Percentiles rank a stretch among this genome's conserved stretches.
Conservation (phyloP, 2,888 invertebrate genomes). For the Andrena marginata region DNA sequence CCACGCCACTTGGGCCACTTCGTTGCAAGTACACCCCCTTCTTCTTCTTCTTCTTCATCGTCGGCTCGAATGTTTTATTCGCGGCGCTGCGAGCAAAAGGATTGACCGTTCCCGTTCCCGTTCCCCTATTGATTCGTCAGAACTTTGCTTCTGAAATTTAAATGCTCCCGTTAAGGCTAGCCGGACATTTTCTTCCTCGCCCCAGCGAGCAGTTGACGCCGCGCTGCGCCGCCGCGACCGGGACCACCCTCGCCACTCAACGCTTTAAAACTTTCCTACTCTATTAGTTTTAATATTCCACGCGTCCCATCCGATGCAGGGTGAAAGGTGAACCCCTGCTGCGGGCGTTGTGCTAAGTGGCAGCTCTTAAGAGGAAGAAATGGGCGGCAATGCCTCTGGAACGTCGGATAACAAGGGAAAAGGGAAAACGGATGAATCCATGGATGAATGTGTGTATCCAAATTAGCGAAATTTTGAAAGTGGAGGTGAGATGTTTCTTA, state of each 20-base stretch:
- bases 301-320: neutral
- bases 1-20: neutral
- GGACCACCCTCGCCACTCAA: neutral
- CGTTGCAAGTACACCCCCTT: neutral
- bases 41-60: neutral
- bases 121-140: slow-evolving; percentile 55
- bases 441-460: no score
- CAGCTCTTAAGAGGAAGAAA: neutral
- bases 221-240: neutral
- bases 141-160: slow-evolving; percentile 47
- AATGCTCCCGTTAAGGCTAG: slow-evolving; percentile 13
- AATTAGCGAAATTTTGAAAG: no score
- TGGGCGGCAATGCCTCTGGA: neutral
- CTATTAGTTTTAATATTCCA: slow-evolving; percentile 26
- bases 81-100: slow-evolving; percentile 29
- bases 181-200: slow-evolving; percentile 17
- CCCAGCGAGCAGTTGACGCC: neutral
- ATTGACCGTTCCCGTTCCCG: slow-evolving; percentile 50
- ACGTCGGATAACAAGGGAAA: neutral
- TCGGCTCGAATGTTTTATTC: slow-evolving; percentile 66
- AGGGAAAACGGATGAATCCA: neutral
- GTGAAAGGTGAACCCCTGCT: neutral
- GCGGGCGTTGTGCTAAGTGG: neutral
- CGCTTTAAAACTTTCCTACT: slow-evolving; percentile 6
- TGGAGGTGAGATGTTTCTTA: no score